Conservation (phyloP, 2,888 invertebrate species). For the Bimastos eiseni region DNA sequence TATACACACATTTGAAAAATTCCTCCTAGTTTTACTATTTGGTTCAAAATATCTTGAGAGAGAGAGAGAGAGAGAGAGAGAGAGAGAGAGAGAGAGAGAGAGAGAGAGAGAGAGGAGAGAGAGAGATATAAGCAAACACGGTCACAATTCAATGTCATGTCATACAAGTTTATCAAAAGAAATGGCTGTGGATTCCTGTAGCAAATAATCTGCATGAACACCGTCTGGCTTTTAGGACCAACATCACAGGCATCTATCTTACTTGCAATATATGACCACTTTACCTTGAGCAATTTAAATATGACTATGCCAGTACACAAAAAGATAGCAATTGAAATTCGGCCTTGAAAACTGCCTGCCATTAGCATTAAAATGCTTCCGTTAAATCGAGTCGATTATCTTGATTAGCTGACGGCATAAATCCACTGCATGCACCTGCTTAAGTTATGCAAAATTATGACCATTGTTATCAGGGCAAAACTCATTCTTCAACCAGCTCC, state of each 20-base stretch:
- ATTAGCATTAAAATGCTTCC: neutral
- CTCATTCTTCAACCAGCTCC: neutral
- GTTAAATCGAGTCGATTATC: neutral
- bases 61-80: no score
- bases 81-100: no score
- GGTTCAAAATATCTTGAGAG: no score
- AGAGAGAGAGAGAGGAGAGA: no score
- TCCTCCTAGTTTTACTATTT: no score
- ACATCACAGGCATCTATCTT: neutral
- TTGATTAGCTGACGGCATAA: neutral
- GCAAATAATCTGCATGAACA: neutral
- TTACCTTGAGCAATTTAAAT: neutral
- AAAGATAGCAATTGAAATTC: neutral
- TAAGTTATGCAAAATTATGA: neutral
- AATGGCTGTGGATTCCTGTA: neutral
- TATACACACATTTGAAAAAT: no score
- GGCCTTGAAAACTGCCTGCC: neutral
- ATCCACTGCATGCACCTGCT: neutral
- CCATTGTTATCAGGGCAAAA: neutral
- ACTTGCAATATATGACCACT: neutral
- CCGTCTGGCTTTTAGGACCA: neutral
- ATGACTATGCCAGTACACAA: neutral
- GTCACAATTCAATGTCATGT: neutral
- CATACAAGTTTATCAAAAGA: neutral
- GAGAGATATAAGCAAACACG: no score